A percentile compares a stretch with the other conserved stretches of the same genome.
phyloP scores from a whole-genome alignment of 2,113 vertebrate species.

The Platichthys flesus region DNA sequence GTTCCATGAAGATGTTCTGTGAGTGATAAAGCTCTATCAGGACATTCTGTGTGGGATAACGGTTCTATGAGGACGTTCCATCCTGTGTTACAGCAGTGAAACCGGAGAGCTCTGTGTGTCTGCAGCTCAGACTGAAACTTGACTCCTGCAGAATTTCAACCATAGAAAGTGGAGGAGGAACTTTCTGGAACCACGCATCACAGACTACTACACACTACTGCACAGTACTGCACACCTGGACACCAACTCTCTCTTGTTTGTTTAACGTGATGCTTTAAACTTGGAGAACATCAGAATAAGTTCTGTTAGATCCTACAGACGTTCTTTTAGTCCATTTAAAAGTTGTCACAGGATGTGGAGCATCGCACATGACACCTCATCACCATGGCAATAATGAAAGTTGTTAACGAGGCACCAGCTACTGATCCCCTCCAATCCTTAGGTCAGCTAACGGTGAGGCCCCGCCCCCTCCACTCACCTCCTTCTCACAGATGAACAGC shows the following conservation, averaged over 20 bases:
- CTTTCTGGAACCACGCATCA: slow-evolving; percentile 15
- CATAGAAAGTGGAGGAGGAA: slow-evolving; percentile 35
- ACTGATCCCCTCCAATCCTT: neutral
- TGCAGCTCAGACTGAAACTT: slow-evolving; percentile 46
- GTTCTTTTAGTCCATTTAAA: no score
- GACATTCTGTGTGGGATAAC: neutral
- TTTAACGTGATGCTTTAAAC: no score
- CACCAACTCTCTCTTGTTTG: neutral
- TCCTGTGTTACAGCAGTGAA: slow-evolving; percentile 30
- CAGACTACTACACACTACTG: no score
- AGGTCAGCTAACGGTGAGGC: neutral
- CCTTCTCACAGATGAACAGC: slow-evolving; percentile 93
- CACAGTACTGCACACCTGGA: neutral
- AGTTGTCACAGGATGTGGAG: no score
- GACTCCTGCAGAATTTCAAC: slow-evolving; percentile 36
- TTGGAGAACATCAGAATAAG: no score
- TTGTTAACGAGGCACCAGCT: neutral
- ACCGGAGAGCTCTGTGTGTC: slow-evolving; percentile 42
- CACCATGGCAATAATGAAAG: neutral
- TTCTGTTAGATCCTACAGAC: no score
- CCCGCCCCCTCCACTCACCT: slow-evolving; percentile 82
- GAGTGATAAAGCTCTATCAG: neutral
- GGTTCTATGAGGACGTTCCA: slow-evolving; percentile 25
- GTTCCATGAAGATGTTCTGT: slow-evolving; percentile 19
- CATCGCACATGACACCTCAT: neutral